Base-by-base conservation (phyloP, 2,113 vertebrate genomes). In the Peromyscus polionotus region DNA sequence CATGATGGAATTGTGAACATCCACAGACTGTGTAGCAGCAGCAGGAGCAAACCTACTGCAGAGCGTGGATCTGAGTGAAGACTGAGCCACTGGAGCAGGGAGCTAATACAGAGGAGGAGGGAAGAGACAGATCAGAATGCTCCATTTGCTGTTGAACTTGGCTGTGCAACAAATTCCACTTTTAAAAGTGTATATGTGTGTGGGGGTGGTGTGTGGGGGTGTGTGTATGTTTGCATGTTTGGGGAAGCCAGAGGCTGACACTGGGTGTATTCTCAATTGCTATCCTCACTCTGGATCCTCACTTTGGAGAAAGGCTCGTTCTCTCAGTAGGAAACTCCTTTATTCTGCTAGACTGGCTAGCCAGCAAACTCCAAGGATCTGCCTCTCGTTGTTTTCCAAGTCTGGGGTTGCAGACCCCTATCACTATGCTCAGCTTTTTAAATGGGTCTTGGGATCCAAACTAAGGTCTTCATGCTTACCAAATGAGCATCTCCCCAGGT, bases 21-120 rank as follows among this genome's bases (percentile, higher is more conserved):
- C 7, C 24, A 63, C 0, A 24, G 33, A 70, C n/a, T 13, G 68
- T 17, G 68, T 12, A 39, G 0, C 12, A 7, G 0, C 12, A 7
- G 7, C 19, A 59, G 26, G 11, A 51, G 10, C 26, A 26, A 72
- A 72, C 11, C 2, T 17, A 17, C 54, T 14, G n/a, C 3, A 88
- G 72, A 63, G 17, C 72, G 26, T 39, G 16, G 20, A 70, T 36
- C 28, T 16, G 31, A 42, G 2, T 72, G 13, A 61, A 3, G 31
- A 72, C 36, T 19, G 19, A 63, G 4, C 31, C 39, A 28, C 28
- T 65, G 39, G 24, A 28, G 14, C 26, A 45, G 39, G 39, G 39
- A 12, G 20, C 8, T 80, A 51, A 80, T 24, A 5, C 17, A 4
- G 7, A 81, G 51, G 10, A n/a, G 54, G 48, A 85, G 59, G 39